Base-by-base conservation (phyloP, 1,140 invertebrate species). In the Diachasma alloeum region DNA sequence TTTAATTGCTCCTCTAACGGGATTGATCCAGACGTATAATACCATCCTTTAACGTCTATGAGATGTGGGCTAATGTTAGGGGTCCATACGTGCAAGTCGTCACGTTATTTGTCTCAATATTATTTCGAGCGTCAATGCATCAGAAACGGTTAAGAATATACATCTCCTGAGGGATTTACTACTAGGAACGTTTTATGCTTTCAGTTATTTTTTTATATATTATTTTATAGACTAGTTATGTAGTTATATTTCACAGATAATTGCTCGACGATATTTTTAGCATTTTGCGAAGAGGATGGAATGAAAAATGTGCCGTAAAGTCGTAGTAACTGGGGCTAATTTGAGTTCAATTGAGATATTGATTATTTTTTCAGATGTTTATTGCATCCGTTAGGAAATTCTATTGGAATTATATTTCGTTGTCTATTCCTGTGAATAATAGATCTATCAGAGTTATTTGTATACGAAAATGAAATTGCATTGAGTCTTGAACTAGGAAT, bases 1-100 rank as follows among this genome's bases (percentile, higher is more conserved):
- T 89, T 89, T 89, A 89, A 89, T 89, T 89, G 86, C 83, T 79
- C 75, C 81, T 81, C 83, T 88, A 88, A 88, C 87, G 87, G 87
- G 86, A 86, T 79, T 79, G 68, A 79, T 67, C 67, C 56, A 74
- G 73, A 67, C 75, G 72, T 72, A 71, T 78, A 75, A 76, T 76
- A 44, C 26, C 22, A 59, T 76, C 59, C 74, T 26, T 37, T 44
- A 71, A 44, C 56, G 48, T 56, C 39, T 72, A 74, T 44, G 42
- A 67, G 19, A 74, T 73, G 56, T 66, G 66, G 70, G 71, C 26
- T 42, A 77, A 73, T 67, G 37, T 67, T 46, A 24, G 59, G 37
- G 74, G 53, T 71, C 68, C 68, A 76, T 71, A 39, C 36, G 59
- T 63, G 59, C 74, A 48, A 75, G 17, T 67, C 48, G 67, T 75